Evolutionary conservation across 1,140 invertebrate species (phyloP).

Genomic region (Drosophila orosa): DNA sequence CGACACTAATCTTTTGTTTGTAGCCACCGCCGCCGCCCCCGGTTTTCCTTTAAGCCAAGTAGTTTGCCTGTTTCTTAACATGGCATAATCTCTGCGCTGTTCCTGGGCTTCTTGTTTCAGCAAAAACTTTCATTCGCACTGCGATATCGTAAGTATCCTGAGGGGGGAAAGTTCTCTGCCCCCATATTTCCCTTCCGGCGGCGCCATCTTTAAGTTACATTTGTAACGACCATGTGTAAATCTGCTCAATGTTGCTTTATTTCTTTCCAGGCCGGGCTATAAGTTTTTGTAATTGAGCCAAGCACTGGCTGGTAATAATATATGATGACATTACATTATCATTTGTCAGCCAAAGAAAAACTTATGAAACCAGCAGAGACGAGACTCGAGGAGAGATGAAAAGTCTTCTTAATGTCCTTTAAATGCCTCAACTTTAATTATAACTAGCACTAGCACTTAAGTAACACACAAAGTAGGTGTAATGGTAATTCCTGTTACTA

Average conservation of each 20-base stretch:
- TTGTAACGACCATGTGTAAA: conserved; percentile 58
- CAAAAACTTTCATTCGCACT: conserved; percentile 72
- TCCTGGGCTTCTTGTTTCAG: conserved; percentile 46
- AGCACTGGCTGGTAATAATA: conserved; percentile 53
- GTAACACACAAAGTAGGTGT: conserved; percentile 13
- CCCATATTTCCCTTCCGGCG: conserved; percentile 59
- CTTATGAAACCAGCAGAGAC: conserved; percentile 7
- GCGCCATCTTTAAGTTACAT: conserved; percentile 80
- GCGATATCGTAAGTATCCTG: conserved; percentile 25
- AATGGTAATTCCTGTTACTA: conserved; percentile 4
- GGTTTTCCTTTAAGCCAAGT: conserved; percentile 22
- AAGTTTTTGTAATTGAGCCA: conserved; percentile 76
- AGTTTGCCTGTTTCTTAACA: conserved; percentile 67
- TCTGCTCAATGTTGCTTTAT: conserved; percentile 47
- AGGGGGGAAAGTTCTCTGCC: conserved; percentile 43
- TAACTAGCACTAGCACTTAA: conserved; percentile 39
- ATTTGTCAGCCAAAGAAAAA: conserved; percentile 52
- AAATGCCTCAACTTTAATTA: conserved; percentile 58
- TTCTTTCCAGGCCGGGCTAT: conserved; percentile 40
- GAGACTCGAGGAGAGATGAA: too few relatives aligned
- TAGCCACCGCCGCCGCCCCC: neutral
- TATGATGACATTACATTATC: conserved; percentile 78
- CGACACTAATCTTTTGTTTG: conserved; percentile 77
- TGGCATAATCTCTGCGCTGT: conserved; percentile 70
- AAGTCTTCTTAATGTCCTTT: conserved; percentile 20